A percentile compares a stretch with the other conserved stretches of the same genome.
Evolutionary conservation across 2,797 vertebrate species (phyloP).

Genomic region (Cynopterus sphinx): DNA sequence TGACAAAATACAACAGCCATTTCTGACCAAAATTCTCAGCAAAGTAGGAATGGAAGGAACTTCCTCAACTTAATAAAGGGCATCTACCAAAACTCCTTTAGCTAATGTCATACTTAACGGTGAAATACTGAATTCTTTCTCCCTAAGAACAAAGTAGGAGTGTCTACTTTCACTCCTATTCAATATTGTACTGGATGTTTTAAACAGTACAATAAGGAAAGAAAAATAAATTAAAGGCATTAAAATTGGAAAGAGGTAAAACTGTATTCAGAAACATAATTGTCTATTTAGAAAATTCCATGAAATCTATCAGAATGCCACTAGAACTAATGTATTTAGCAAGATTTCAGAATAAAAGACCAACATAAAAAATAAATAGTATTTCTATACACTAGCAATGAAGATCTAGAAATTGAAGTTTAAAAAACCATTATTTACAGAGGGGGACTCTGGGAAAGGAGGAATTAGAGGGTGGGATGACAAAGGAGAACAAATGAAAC

Average conservation of each 20-base stretch:
- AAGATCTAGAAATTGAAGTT: background rate
- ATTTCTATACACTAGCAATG: background rate
- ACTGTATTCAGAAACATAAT: slow-evolving; percentile 19
- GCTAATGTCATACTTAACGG: background rate
- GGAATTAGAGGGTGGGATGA: background rate
- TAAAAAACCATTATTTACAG: background rate
- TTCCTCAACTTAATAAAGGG: background rate
- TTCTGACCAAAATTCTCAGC: slow-evolving; percentile 31
- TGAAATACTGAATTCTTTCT: background rate
- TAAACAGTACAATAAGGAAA: slow-evolving; percentile 13
- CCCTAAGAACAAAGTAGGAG: background rate
- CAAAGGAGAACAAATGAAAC: background rate
- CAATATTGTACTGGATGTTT: background rate
- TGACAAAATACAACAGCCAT: background rate
- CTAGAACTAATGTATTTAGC: slow-evolving; percentile 3
- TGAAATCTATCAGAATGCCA: slow-evolving; percentile 1
- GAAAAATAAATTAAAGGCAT: slow-evolving; percentile 44
- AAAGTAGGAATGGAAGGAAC: background rate
- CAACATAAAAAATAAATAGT: background rate
- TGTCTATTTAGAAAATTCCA: slow-evolving; percentile 41
- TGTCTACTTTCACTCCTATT: background rate
- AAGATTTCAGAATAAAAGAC: slow-evolving; percentile 6
- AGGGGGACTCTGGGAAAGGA: background rate
- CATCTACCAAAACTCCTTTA: background rate
- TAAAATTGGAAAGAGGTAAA: background rate